Evolutionary conservation across 1,140 invertebrate genomes (phyloP).

Genomic region (Harpegnathos saltator): DNA sequence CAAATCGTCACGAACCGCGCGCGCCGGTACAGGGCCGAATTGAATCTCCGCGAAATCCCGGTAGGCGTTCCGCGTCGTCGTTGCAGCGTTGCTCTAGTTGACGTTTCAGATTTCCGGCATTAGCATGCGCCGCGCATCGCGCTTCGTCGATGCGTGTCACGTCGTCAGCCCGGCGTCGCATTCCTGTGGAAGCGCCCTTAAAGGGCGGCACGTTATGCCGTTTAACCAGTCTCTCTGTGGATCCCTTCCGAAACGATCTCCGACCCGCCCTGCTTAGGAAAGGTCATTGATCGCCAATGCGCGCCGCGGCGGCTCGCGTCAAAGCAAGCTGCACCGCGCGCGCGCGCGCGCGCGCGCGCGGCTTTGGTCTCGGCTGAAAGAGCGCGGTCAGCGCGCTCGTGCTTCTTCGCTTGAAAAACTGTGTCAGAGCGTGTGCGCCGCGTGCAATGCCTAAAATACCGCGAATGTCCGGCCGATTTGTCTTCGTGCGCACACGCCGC

Average conservation of each 20-base stretch:
- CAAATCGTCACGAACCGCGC: slow-evolving; percentile 69
- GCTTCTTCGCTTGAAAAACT: slow-evolving; percentile 18
- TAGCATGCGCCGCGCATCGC: slow-evolving; percentile 73
- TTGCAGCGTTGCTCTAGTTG: slow-evolving; percentile 70
- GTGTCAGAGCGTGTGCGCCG: neutral
- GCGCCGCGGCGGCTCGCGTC: slow-evolving; percentile 13
- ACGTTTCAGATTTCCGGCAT: slow-evolving; percentile 76
- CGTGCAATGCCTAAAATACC: no score
- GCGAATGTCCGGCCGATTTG: no score
- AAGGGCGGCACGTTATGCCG: slow-evolving; percentile 75
- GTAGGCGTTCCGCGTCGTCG: slow-evolving; percentile 69
- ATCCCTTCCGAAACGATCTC: slow-evolving; percentile 50
- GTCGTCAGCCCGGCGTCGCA: slow-evolving; percentile 70
- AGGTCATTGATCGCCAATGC: slow-evolving; percentile 54
- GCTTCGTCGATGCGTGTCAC: slow-evolving; percentile 75
- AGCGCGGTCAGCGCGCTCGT: neutral
- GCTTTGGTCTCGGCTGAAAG: slow-evolving; percentile 7
- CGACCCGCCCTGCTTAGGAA: slow-evolving; percentile 50
- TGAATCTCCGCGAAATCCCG: slow-evolving; percentile 75
- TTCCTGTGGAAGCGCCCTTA: slow-evolving; percentile 72
- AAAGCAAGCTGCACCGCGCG: neutral
- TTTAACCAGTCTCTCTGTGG: slow-evolving; percentile 69
- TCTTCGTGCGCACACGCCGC: no score
- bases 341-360: no score
- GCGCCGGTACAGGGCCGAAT: slow-evolving; percentile 64